Evolutionary conservation across 2,113 vertebrate species (phyloP).

Genomic region (Callipepla californica): DNA sequence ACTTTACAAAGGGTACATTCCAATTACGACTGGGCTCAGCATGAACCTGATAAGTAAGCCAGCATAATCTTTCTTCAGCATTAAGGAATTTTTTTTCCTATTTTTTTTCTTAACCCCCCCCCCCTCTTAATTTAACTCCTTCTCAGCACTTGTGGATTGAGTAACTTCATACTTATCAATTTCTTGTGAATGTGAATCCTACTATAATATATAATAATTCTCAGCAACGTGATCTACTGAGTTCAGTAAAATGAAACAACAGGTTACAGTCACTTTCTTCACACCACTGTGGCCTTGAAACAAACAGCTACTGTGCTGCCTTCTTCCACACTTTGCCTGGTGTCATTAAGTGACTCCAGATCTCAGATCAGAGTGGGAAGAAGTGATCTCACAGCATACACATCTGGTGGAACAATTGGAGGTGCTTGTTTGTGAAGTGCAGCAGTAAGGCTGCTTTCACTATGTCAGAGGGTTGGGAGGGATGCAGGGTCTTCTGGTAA

Average conservation of each 20-base stretch:
- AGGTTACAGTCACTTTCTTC: neutral
- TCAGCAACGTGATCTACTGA: neutral
- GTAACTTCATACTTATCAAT: neutral
- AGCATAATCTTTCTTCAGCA: constrained; percentile 51
- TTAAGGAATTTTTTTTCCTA: constrained; percentile 26
- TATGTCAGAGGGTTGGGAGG: neutral
- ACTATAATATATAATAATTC: neutral
- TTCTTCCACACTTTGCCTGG: neutral
- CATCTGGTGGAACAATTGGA: neutral
- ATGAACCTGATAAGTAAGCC: constrained; percentile 68
- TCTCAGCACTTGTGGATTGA: neutral
- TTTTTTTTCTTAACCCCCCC: neutral
- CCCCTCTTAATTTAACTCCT: constrained; percentile 38
- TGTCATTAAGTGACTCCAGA: neutral
- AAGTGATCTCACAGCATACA: neutral
- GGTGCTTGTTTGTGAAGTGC: neutral
- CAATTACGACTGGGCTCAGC: constrained; percentile 78
- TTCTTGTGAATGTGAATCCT: neutral
- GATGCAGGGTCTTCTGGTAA: neutral
- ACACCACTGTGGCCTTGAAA: neutral
- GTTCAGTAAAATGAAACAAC: neutral
- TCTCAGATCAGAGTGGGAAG: neutral
- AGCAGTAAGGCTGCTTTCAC: neutral
- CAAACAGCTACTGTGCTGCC: neutral
- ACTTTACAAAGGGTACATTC: constrained; percentile 82